Conservation (phyloP, 1,140 invertebrate species). For the Papilio xuthus region DNA sequence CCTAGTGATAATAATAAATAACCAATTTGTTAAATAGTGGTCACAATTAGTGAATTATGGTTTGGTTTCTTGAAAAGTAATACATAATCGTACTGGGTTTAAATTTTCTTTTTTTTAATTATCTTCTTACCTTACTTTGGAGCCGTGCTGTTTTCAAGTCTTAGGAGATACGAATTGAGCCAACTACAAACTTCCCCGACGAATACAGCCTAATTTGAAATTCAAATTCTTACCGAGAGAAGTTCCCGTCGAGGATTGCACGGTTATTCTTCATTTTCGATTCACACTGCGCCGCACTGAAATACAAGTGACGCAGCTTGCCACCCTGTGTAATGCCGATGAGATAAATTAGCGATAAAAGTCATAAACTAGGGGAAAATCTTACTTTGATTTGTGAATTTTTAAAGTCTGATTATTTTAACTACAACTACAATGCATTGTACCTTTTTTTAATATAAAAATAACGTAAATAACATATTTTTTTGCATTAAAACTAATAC, state of each 20-base stretch:
- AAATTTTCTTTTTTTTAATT: constrained; percentile 1
- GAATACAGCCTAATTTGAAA: constrained; percentile 38
- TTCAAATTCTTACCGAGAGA: constrained; percentile 35
- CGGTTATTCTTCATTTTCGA: constrained; percentile 38
- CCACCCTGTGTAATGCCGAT: constrained; percentile 10
- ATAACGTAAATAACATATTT: no score
- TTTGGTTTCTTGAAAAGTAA: no score
- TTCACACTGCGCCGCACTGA: constrained; percentile 31
- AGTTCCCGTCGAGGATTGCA: constrained; percentile 33
- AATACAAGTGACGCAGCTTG: constrained; percentile 24
- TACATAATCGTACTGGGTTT: neutral
- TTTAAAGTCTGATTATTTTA: neutral
- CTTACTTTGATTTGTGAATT: neutral
- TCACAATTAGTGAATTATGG: no score
- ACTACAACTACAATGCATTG: neutral
- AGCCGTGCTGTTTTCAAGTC: constrained; percentile 10
- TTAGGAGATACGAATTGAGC: constrained; percentile 31
- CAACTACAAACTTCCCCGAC: constrained; percentile 33
- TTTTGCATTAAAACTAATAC: no score
- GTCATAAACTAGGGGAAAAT: neutral
- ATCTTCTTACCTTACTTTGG: neutral
- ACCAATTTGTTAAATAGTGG: no score
- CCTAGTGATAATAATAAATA: no score
- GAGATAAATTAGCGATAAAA: constrained; percentile 22
- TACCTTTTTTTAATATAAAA: no score